These are phyloP conservation scores for Microcebus jonahi DNA, from an alignment of 2,113 vertebrate species.

Conservation along the genomic window DNA sequence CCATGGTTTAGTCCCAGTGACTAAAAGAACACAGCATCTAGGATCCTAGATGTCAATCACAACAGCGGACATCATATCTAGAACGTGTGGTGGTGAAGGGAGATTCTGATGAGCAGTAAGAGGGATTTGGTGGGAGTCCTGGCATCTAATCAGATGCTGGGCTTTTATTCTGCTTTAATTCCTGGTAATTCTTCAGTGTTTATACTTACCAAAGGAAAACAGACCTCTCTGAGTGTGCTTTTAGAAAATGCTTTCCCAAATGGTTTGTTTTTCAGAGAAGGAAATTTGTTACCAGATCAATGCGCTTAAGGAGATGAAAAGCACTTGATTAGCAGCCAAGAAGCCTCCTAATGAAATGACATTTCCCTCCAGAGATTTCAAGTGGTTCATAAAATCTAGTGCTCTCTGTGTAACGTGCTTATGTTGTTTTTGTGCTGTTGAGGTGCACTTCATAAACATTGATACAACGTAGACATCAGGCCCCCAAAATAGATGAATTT, in stretches of 20 bases:
- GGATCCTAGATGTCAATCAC: background rate
- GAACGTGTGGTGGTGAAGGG: accelerated
- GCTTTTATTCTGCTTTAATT: background rate
- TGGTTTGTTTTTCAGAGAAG: conserved; percentile 48
- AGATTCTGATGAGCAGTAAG: background rate
- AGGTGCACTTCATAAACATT: background rate
- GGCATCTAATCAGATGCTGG: background rate
- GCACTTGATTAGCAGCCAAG: conserved; percentile 64
- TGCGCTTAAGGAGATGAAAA: conserved; percentile 73
- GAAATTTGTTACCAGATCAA: conserved; percentile 59
- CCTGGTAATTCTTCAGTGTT: background rate
- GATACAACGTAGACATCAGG: background rate
- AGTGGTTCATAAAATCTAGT: conserved; percentile 59
- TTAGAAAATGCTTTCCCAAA: conserved; percentile 9
- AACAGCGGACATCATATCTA: no score
- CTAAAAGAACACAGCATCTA: background rate
- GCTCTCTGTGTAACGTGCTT: conserved; percentile 44
- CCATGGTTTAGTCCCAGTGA: background rate
- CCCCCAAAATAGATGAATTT: background rate
- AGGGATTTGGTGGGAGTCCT: background rate
- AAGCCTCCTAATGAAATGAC: conserved; percentile 69
- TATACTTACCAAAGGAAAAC: background rate
- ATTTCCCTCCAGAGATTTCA: conserved; percentile 59
- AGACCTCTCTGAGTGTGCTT: background rate
- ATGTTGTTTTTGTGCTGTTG: background rate